Conservation (phyloP, 2,797 vertebrate genomes). For the Aeoliscus strigatus region DNA sequence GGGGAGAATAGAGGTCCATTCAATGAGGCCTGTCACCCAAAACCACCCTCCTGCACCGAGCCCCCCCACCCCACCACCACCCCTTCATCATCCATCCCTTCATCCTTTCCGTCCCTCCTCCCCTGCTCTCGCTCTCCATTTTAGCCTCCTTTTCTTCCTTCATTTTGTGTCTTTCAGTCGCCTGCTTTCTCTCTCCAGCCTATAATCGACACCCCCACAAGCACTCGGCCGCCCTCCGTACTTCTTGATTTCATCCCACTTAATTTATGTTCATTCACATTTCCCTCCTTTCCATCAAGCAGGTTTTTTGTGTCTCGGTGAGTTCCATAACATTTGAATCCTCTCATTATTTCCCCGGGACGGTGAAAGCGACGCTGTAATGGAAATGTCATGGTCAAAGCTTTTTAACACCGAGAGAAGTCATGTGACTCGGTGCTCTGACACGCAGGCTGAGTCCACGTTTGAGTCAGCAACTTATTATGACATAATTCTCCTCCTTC, state of each 20-base stretch:
- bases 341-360: slow-evolving; percentile 47
- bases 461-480: slow-evolving; percentile 43
- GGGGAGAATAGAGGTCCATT: slow-evolving; percentile 78
- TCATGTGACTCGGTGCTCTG: slow-evolving; percentile 47
- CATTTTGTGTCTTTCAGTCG: slow-evolving; percentile 52
- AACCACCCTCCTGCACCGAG: slow-evolving; percentile 59
- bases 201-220: slow-evolving; percentile 41
- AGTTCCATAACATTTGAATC: slow-evolving; percentile 57
- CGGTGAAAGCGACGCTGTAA: slow-evolving; percentile 39
- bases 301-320: slow-evolving; percentile 25
- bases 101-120: slow-evolving; percentile 60
- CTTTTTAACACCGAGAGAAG: slow-evolving; percentile 37
- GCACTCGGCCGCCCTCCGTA: slow-evolving; percentile 35
- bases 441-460: slow-evolving; percentile 34
- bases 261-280: slow-evolving; percentile 71
- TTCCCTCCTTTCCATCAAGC: slow-evolving; percentile 71
- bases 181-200: slow-evolving; percentile 48
- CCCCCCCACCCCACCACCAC: slow-evolving; percentile 59
- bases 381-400: slow-evolving; percentile 44
- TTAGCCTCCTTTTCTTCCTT: slow-evolving; percentile 35
- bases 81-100: slow-evolving; percentile 69
- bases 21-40: slow-evolving; percentile 75
- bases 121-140: slow-evolving; percentile 1
- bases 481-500: slow-evolving; percentile 35
- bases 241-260: slow-evolving; percentile 74